A percentile compares a stretch with the other conserved stretches of the same genome.
These are phyloP conservation scores for Diadumene lineata DNA, from an alignment of 92 coral and sea anemone species.

Conservation along the genomic window DNA sequence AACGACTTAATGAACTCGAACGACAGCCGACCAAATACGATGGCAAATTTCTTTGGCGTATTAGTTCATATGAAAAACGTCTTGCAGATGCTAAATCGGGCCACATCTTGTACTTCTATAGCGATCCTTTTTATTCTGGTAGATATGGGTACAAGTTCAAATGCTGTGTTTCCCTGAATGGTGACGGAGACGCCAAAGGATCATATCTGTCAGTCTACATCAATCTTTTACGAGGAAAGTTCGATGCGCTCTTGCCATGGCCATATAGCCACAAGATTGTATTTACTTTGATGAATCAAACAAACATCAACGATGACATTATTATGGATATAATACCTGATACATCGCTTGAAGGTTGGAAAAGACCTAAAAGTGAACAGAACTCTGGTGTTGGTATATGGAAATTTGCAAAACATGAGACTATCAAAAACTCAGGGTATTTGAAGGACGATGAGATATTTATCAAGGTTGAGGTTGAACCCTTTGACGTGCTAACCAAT, in stretches of 20 bases:
- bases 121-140: conserved; percentile 35
- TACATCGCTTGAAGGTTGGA: conserved; percentile 27
- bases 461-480: conserved; percentile 38
- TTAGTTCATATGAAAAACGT: conserved; percentile 5
- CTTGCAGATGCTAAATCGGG: conserved; percentile 30
- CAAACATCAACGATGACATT: conserved; percentile 19
- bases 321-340: conserved; percentile 8
- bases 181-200: conserved; percentile 24
- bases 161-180: no score
- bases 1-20: conserved; percentile 23
- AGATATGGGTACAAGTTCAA: no score
- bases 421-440: conserved; percentile 19
- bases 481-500: conserved; percentile 23
- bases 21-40: conserved; percentile 37
- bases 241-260: conserved; percentile 47
- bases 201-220: conserved; percentile 28
- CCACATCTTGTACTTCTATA: neutral
- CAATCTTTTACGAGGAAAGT: conserved; percentile 23
- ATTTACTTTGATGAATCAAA: conserved; percentile 37
- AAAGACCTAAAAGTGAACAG: conserved; percentile 18
- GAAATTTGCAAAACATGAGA: conserved; percentile 45
- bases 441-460: conserved; percentile 38
- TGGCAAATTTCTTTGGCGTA: conserved; percentile 40
- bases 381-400: conserved; percentile 30
- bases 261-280: conserved; percentile 30